Evolutionary conservation across 2,888 invertebrate species (phyloP).

Genomic region (Hyles lineata): DNA sequence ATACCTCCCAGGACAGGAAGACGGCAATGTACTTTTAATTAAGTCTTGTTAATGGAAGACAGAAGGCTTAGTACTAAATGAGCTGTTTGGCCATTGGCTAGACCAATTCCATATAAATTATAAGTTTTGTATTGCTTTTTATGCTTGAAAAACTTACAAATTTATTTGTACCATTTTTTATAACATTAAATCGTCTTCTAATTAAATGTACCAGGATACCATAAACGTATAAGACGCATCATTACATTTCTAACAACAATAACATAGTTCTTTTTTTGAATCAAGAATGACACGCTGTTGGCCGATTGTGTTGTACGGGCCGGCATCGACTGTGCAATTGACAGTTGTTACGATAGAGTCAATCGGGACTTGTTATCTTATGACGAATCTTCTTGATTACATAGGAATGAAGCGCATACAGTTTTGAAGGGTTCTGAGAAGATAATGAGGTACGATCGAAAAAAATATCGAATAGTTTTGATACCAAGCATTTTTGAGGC

Average conservation of each 20-base stretch:
- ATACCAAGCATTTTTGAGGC: slow-evolving; percentile 2
- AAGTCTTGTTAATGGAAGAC: too few species aligned
- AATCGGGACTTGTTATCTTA: slow-evolving; percentile 54
- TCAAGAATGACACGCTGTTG: slow-evolving; percentile 46
- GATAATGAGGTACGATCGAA: slow-evolving; percentile 33
- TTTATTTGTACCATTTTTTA: too few species aligned
- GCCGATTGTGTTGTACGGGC: slow-evolving; percentile 48
- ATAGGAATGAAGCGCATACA: slow-evolving; percentile 41
- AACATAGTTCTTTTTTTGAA: slow-evolving; percentile 25
- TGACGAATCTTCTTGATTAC: slow-evolving; percentile 58
- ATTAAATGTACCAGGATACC: too few species aligned
- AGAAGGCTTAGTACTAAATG: too few species aligned
- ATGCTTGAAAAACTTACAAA: too few species aligned
- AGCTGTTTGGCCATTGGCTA: too few species aligned
- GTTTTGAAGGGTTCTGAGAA: slow-evolving; percentile 51
- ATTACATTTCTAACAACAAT: slow-evolving; percentile 20
- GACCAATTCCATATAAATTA: too few species aligned
- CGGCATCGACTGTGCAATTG: slow-evolving; percentile 42
- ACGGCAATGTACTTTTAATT: too few species aligned
- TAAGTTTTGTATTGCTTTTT: too few species aligned
- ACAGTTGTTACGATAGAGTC: slow-evolving; percentile 61
- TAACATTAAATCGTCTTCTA: too few species aligned
- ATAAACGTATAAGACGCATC: not conserved
- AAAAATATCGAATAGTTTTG: slow-evolving; percentile 42
- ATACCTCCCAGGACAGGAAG: too few species aligned